Conservation (phyloP, 2,797 vertebrate species). For the Manis javanica region DNA sequence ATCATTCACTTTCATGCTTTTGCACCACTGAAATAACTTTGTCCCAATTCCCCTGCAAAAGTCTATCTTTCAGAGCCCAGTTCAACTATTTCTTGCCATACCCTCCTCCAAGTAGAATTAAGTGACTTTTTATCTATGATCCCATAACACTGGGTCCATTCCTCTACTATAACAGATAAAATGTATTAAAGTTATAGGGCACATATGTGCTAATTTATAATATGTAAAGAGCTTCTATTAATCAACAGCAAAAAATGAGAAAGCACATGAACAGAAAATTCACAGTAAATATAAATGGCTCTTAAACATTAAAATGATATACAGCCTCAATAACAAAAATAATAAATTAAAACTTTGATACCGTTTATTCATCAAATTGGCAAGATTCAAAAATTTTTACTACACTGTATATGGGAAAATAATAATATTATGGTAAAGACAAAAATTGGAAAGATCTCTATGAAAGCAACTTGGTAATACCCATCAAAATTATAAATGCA, state of each 20-base stretch:
- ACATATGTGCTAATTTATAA: conserved; percentile 3
- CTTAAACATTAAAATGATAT: neutral
- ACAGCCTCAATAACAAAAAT: conserved; percentile 11
- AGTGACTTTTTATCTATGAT: neutral
- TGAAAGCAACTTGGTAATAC: conserved; percentile 29
- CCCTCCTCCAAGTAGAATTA: neutral
- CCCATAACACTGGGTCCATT: neutral
- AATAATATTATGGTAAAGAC: conserved; percentile 37
- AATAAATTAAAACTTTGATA: neutral
- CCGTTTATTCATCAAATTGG: conserved; percentile 21
- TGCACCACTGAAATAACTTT: neutral
- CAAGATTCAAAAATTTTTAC: conserved; percentile 1
- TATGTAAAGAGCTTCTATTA: neutral
- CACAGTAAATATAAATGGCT: conserved; percentile 2
- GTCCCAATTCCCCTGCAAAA: conserved; percentile 9
- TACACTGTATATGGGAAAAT: neutral
- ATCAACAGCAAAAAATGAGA: conserved; percentile 29
- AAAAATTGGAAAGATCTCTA: conserved; percentile 17
- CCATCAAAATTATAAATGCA: conserved; percentile 26
- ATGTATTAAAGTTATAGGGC: neutral
- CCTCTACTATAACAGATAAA: neutral
- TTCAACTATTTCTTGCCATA: neutral
- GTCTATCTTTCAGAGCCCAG: neutral
- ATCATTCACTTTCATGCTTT: neutral
- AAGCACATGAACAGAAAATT: conserved; percentile 43